Evolutionary conservation across 2,888 invertebrate species (phyloP).

Genomic region (Cheilosia vernalis): DNA sequence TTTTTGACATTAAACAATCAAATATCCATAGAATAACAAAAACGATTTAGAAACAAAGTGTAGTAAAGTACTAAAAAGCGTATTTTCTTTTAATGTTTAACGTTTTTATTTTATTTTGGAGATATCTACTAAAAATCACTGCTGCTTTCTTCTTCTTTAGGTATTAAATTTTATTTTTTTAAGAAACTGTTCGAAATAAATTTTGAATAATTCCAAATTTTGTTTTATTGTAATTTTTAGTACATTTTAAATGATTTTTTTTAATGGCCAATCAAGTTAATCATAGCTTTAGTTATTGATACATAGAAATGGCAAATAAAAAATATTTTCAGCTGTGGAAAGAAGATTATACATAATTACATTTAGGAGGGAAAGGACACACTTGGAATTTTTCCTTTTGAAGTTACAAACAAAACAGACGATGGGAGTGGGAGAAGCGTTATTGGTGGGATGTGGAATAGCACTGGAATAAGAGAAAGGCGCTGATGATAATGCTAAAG

Average conservation of each 20-base stretch:
- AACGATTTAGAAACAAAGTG: conserved; percentile 11
- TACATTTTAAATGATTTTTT: conserved; percentile 42
- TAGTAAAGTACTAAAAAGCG: conserved; percentile 32
- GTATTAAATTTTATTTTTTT: neutral
- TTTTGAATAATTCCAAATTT: conserved; percentile 57
- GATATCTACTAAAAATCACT: conserved; percentile 77
- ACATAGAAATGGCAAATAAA: conserved; percentile 1
- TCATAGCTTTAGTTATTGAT: conserved; percentile 22
- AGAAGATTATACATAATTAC: too few species aligned
- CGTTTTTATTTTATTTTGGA: conserved; percentile 57
- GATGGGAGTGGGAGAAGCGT: too few species aligned
- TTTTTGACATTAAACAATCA: conserved; percentile 73
- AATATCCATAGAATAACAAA: conserved; percentile 37
- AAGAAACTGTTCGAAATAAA: conserved; percentile 12
- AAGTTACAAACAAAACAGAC: too few species aligned
- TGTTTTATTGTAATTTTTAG: conserved; percentile 62
- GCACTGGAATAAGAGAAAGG: too few species aligned
- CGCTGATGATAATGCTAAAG: too few species aligned
- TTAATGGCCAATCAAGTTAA: conserved; percentile 27
- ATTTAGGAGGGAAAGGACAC: too few species aligned
- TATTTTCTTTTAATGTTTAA: conserved; percentile 21
- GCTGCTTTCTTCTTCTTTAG: conserved; percentile 73
- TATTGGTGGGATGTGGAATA: too few species aligned
- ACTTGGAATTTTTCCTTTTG: too few species aligned
- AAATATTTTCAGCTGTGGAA: neutral